These are phyloP conservation scores for Amphilophus citrinellus DNA, from an alignment of 2,113 vertebrate genomes.

Conservation along the genomic window DNA sequence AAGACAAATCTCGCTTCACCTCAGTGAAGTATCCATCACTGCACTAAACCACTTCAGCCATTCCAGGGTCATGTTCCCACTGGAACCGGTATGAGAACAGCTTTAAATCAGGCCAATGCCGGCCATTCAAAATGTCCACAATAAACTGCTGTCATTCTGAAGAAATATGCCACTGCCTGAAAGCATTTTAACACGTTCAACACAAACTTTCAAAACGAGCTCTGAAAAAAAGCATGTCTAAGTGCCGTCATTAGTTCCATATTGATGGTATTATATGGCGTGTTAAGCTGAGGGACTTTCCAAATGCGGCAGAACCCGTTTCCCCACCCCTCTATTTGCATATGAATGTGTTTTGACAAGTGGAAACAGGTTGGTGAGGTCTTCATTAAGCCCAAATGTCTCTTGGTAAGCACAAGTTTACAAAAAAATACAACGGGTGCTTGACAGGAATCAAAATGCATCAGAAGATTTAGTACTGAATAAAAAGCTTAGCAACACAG, in stretches of 20 bases:
- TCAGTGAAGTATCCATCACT: slow-evolving; percentile 30
- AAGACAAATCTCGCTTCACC: slow-evolving; percentile 33
- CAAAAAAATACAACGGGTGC: slow-evolving; percentile 33
- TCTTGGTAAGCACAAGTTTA: slow-evolving; percentile 41
- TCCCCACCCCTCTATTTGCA: slow-evolving; percentile 63
- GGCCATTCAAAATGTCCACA: slow-evolving; percentile 37
- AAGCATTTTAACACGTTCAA: slow-evolving; percentile 68
- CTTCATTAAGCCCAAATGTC: slow-evolving; percentile 69
- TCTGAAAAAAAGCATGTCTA: slow-evolving; percentile 52
- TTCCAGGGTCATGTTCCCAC: slow-evolving; percentile 58
- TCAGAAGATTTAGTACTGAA: slow-evolving; percentile 47
- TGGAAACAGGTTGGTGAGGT: slow-evolving; percentile 61
- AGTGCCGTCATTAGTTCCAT: slow-evolving; percentile 70
- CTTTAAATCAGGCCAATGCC: slow-evolving; percentile 7
- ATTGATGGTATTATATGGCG: slow-evolving; percentile 67
- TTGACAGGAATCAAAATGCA: slow-evolving; percentile 57
- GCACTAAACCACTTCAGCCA: slow-evolving; percentile 30
- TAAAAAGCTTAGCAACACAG: slow-evolving; percentile 49
- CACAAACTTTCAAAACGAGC: slow-evolving; percentile 44
- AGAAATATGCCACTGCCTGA: slow-evolving; percentile 58
- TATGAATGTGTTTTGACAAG: slow-evolving; percentile 72
- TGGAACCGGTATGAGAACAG: slow-evolving; percentile 46
- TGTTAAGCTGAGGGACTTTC: slow-evolving; percentile 70
- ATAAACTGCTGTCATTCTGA: slow-evolving; percentile 50
- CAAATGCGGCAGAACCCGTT: slow-evolving; percentile 58